These are phyloP conservation scores for Silvanus unidentatus DNA, from an alignment of 2,888 invertebrate genomes.

Conservation along the genomic window DNA sequence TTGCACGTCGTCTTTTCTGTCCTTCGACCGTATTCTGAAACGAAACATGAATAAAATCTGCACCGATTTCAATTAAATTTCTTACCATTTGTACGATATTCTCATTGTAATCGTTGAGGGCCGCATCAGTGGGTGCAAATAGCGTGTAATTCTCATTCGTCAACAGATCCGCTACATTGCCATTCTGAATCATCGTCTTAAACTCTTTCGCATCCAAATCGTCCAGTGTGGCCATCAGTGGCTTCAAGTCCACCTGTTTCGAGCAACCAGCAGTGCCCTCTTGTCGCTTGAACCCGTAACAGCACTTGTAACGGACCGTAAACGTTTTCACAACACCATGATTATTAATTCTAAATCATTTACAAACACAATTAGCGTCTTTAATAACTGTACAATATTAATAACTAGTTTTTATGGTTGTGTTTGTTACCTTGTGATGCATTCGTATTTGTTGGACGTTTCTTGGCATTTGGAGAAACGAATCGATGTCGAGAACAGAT, in stretches of 20 bases:
- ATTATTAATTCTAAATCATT: constrained; percentile 49
- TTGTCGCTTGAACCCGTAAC: constrained; percentile 56
- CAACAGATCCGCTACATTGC: constrained; percentile 49
- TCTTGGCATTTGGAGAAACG: constrained; percentile 49
- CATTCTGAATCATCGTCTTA: constrained; percentile 49
- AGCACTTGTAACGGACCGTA: constrained; percentile 61
- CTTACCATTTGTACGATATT: constrained; percentile 49
- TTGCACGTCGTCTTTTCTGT: constrained; percentile 23
- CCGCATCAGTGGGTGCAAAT: constrained; percentile 58
- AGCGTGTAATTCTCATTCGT: constrained; percentile 54
- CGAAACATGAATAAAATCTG: no score
- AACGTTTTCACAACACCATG: constrained; percentile 57
- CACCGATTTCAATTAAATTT: no score
- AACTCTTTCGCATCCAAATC: constrained; percentile 57
- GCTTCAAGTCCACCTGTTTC: constrained; percentile 52
- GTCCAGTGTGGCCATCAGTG: constrained; percentile 51
- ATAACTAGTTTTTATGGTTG: neutral
- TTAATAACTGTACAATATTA: neutral
- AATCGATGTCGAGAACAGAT: constrained; percentile 45
- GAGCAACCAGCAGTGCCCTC: constrained; percentile 36
- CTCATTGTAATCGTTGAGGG: constrained; percentile 53
- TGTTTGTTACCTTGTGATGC: constrained; percentile 46
- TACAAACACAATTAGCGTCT: no score
- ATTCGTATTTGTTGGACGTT: constrained; percentile 48
- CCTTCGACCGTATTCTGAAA: constrained; percentile 47